These are phyloP conservation scores for Drosophila leontia DNA, from an alignment of 1,140 invertebrate species.

Conservation along the genomic window DNA sequence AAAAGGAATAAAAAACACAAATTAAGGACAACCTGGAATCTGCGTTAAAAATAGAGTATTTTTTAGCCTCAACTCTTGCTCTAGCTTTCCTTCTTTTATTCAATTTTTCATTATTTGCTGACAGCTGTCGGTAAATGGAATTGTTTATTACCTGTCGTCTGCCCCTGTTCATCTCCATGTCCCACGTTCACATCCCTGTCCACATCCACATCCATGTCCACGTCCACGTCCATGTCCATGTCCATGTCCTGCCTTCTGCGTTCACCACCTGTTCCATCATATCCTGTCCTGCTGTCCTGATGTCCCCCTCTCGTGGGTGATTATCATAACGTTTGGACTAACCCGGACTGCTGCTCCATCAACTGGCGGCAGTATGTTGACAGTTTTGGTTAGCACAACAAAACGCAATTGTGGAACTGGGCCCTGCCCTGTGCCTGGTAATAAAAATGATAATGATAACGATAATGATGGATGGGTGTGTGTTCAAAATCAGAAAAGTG, in stretches of 20 bases:
- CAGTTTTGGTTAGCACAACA: constrained; percentile 65
- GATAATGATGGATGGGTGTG: constrained; percentile 35
- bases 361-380: constrained; percentile 61
- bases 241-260: constrained; percentile 25
- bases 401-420: constrained; percentile 65
- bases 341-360: constrained; percentile 23
- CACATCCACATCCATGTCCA: neutral
- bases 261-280: constrained; percentile 12
- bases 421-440: constrained; percentile 1
- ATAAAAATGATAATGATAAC: constrained; percentile 40
- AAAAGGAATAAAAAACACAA: too few relatives aligned
- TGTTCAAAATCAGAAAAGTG: constrained; percentile 14
- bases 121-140: constrained; percentile 82
- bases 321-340: constrained; percentile 73
- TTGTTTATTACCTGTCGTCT: constrained; percentile 76
- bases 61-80: neutral
- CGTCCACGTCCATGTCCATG: constrained; percentile 3
- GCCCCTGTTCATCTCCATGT: constrained; percentile 30
- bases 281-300: neutral
- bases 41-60: constrained; percentile 1
- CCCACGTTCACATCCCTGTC: neutral
- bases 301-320: constrained; percentile 45
- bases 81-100: constrained; percentile 39
- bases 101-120: constrained; percentile 81
- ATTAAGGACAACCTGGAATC: neutral